These are phyloP conservation scores for Trinectes maculatus DNA, from an alignment of 2,113 vertebrate genomes.

Conservation along the genomic window DNA sequence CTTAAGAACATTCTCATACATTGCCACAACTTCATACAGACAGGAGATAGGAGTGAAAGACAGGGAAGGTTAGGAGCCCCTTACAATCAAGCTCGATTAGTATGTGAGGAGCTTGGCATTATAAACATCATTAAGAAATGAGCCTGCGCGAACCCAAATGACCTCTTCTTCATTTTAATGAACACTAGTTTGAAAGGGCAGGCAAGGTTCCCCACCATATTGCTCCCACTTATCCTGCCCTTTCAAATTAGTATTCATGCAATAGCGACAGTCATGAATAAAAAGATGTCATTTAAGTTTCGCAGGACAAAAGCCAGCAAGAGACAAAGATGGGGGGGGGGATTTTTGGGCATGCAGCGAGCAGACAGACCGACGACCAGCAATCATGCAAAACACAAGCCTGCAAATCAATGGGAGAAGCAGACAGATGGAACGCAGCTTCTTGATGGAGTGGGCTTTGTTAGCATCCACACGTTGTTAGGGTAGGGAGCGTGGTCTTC, in stretches of 20 bases:
- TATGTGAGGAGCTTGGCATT: constrained; percentile 77
- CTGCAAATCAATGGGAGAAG: constrained; percentile 58
- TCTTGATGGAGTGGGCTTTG: constrained; percentile 60
- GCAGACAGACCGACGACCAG: constrained; percentile 52
- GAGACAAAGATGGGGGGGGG: constrained; percentile 49
- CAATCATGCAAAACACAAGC: constrained; percentile 74
- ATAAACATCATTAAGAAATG: constrained; percentile 81
- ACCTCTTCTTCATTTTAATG: constrained; percentile 79
- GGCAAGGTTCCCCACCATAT: constrained; percentile 73
- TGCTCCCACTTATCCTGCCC: constrained; percentile 76
- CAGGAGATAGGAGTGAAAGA: constrained; percentile 91
- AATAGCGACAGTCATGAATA: constrained; percentile 73
- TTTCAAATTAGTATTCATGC: constrained; percentile 79
- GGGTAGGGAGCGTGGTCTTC: constrained; percentile 59
- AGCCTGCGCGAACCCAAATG: constrained; percentile 72
- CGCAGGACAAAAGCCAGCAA: constrained; percentile 70
- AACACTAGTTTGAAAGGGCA: constrained; percentile 78
- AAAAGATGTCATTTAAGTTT: constrained; percentile 80
- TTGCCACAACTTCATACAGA: constrained; percentile 95
- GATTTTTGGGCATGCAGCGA: constrained; percentile 64
- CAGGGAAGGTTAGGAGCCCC: constrained; percentile 85
- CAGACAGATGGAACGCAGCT: constrained; percentile 45
- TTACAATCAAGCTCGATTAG: constrained; percentile 81
- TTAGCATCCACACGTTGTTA: constrained; percentile 62
- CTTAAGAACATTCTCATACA: constrained; percentile 99